Base-by-base conservation (phyloP, 2,797 vertebrate species). In the Geotrypetes seraphini region DNA sequence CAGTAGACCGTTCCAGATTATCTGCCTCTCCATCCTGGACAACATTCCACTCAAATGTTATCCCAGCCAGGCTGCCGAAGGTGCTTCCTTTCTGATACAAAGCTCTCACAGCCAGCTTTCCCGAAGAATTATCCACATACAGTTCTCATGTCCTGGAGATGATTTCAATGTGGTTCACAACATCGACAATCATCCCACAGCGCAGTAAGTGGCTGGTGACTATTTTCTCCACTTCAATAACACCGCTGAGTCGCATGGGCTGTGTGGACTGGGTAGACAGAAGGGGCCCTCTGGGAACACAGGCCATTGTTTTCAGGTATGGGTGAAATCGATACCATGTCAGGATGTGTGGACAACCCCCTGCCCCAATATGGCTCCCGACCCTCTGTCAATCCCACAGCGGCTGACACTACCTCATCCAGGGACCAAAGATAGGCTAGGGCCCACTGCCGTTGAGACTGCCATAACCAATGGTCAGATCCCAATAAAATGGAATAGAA, bases 31-130 rank as follows among this genome's bases (percentile, higher is more conserved):
- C 36, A 25, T 77, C 67, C 50, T 60, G 61, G 46, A 47, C 48
- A 29, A 66, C 38, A 31, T 44, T 64, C 55, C 63, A 73, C 41
- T 79, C 60, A 60, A 81, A 78, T 43, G 51, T 48, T 60, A 80
- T 63, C 26, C 66, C 60, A 39, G 74, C 71, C 60, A 78, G 46
- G 52, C 60, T 74, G 59, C 73, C 84, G 27, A 85, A 83, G 7
- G 66, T 72, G 43, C 78, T 82, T 48, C 72, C 70, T 79, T 71
- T 51, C 13, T 53, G 50, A 60, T 81, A 77, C 59, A 78, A 35
- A 1, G 75, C 74, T 26, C 52, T 54, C 39, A 79, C 67, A 7
- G 66, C 63, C 37, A 81, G 53, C 33, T 78, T 74, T 18, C 77
- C 38, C 0, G 64, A 77, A 3, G 72, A 69, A 31, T 79, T 77